A percentile compares a stretch with the other conserved stretches of the same genome.
Evolutionary conservation across 35 echinoderm and acorn worm genomes (phyloP).

Genomic region (Nesometra sesokonis): DNA sequence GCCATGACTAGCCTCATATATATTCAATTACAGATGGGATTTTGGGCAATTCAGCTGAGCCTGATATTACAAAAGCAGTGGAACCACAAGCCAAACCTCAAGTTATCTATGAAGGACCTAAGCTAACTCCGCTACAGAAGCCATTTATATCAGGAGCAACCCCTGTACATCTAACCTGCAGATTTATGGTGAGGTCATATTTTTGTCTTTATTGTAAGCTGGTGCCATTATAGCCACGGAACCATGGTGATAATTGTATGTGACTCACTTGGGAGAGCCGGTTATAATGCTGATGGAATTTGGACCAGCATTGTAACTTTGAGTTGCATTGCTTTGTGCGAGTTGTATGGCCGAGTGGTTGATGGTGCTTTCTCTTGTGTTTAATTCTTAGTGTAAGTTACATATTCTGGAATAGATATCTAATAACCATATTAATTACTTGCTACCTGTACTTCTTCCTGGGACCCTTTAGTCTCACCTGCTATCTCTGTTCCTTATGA

Average conservation of each 20-base stretch:
- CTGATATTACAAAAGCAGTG: constrained; percentile 9
- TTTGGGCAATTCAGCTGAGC: constrained; percentile 38
- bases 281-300: no score
- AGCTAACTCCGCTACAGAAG: constrained; percentile 62
- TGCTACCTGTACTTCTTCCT: no score
- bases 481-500: no score
- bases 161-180: constrained; percentile 71
- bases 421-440: no score
- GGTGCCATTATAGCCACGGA: no score
- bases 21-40: constrained; percentile 42
- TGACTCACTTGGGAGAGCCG: no score
- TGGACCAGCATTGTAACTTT: neutral
- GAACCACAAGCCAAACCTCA: neutral
- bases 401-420: no score
- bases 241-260: no score
- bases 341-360: neutral
- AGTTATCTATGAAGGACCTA: constrained; percentile 22
- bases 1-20: no score
- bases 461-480: no score
- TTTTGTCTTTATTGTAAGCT: neutral
- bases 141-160: constrained; percentile 80
- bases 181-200: constrained; percentile 73
- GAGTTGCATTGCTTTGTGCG: neutral
- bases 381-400: no score
- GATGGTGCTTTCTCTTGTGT: no score